Base-by-base conservation (phyloP, 2,888 invertebrate genomes). In the Maniola hyperantus region DNA sequence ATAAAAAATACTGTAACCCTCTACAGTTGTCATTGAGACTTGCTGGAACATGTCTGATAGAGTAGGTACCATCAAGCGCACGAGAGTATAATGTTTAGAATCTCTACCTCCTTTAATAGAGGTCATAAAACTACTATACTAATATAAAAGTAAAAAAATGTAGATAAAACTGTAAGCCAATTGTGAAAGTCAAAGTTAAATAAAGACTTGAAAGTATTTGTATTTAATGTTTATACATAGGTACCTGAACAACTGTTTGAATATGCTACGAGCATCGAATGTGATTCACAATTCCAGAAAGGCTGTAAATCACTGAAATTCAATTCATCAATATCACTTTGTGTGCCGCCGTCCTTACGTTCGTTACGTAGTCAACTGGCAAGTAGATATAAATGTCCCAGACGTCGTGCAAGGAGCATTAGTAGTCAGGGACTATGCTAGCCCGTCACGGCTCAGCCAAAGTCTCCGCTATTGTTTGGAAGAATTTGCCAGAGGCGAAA, bases 331-430 rank as follows among this genome's bases (percentile, higher is more conserved):
- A 57, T 62, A 62, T 53, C 55, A 54, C 60, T 66, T 59, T 65
- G 69, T 80, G 73, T 69, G 66, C 71, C 74, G 26, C 64, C 15
- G 53, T 39, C 82, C 72, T 78, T 75, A 79, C 74, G 71, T 68
- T 78, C 75, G 76, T 82, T 81, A 78, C 74, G 77, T 76, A 81
- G 82, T 81, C 77, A 71, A 63, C 71, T 74, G 74, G 74, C 72
- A 73, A 72, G 77, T 74, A 78, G 80, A 84, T 86, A 85, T 84
- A 83, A 83, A 83, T 79, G 84, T 84, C 80, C 73, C 75, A 74
- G 76, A 75, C 72, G 78, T 77, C 78, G 74, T 76, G 74, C 75
- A 77, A 77, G 73, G 70, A 66, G 77, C 81, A 83, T 86, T 84
- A 83, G 83, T 81, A 85, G 83, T 81, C 82, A 68, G 74, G 73